Percentiles rank a stretch among this genome's conserved stretches.
These are phyloP conservation scores for Decapterus maruadsi DNA, from an alignment of 2,797 vertebrate species.

Conservation along the genomic window DNA sequence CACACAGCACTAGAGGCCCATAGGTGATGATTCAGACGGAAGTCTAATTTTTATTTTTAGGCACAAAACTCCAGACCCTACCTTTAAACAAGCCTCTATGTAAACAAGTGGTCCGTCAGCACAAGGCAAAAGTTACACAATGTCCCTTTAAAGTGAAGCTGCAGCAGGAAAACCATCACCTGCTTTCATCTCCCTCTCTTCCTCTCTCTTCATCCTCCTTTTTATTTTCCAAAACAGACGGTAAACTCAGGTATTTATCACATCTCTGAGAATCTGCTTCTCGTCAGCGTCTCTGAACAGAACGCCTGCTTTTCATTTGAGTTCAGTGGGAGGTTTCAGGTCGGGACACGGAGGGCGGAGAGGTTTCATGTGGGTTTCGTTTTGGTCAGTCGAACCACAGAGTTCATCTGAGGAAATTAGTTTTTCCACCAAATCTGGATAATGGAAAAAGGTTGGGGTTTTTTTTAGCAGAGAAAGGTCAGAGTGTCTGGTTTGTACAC, in stretches of 20 bases:
- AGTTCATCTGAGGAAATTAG: slow-evolving; percentile 10
- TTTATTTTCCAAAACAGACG: slow-evolving; percentile 19
- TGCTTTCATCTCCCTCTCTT: neutral
- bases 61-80: no score
- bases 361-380: slow-evolving; percentile 16
- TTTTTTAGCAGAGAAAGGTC: neutral
- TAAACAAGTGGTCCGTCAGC: no score
- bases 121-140: no score
- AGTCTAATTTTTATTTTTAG: no score
- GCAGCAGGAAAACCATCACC: neutral
- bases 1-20: no score
- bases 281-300: neutral
- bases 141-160: no score
- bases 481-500: neutral
- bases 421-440: slow-evolving; percentile 20
- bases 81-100: no score
- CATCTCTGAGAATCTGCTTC: neutral
- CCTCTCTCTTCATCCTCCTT: neutral
- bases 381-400: neutral
- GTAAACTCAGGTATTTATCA: slow-evolving; percentile 17
- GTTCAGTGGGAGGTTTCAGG: neutral
- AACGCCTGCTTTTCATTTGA: slow-evolving; percentile 41
- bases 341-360: neutral
- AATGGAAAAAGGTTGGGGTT: neutral
- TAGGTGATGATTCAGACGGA: no score